A percentile compares a stretch with the other conserved stretches of the same genome.
These are phyloP conservation scores for Pseudochaenichthys georgianus DNA, from an alignment of 2,797 vertebrate species.

Conservation along the genomic window DNA sequence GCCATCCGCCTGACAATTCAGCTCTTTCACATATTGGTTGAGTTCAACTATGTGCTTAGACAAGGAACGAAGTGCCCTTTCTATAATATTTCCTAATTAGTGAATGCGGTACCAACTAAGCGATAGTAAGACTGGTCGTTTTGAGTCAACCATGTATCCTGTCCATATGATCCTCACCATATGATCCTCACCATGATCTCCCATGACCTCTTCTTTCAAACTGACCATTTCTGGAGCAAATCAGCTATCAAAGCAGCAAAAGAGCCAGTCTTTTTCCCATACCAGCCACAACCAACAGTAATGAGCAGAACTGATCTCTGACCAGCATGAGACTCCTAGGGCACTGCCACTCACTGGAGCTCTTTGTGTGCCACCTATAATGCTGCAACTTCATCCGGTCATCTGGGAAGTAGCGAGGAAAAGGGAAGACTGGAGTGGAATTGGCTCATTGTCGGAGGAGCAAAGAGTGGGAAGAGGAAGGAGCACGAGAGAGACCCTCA, in stretches of 20 bases:
- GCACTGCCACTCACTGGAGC: conserved; percentile 1
- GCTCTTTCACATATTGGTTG: no score
- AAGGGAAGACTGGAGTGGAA: conserved; percentile 41
- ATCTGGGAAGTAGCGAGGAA: conserved; percentile 19
- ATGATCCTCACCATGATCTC: conserved; percentile 49
- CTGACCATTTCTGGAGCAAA: conserved; percentile 40
- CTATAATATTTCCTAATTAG: conserved; percentile 30
- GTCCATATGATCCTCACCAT: conserved; percentile 47
- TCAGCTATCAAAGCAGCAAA: conserved; percentile 56
- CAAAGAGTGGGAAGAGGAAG: conserved; percentile 46
- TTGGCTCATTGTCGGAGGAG: conserved; percentile 45
- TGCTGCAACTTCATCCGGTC: conserved; percentile 38
- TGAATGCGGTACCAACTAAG: conserved; percentile 27
- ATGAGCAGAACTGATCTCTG: conserved; percentile 69
- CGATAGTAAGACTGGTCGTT: conserved; percentile 42
- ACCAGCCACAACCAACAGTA: conserved; percentile 54
- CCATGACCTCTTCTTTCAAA: conserved; percentile 62
- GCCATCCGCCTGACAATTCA: no score
- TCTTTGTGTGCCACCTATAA: conserved; percentile 13
- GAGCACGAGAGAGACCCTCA: conserved; percentile 69
- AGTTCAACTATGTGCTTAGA: no score
- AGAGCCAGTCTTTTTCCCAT: conserved; percentile 47
- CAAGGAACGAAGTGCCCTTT: no score
- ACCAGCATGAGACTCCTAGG: conserved; percentile 33
- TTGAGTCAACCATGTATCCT: conserved; percentile 34